A percentile compares a stretch with the other conserved stretches of the same genome.
Evolutionary conservation across 2,797 vertebrate species (phyloP).

Genomic region (Stomatorhinus walkeri): DNA sequence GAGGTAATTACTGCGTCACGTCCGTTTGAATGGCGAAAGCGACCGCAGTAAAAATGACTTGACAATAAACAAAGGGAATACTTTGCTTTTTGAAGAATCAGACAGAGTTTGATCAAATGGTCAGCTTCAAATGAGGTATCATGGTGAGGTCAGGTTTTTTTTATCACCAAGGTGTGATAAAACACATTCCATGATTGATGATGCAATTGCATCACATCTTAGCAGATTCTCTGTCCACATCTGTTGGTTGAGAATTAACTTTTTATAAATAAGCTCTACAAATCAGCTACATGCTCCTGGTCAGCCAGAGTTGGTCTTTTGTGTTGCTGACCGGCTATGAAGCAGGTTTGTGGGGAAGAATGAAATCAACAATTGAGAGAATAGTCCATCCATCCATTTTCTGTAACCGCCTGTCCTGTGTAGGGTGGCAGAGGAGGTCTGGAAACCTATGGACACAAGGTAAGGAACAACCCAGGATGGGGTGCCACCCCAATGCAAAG

Average conservation of each 20-base stretch:
- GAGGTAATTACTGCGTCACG: not conserved
- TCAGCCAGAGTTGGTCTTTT: not conserved
- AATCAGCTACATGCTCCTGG: not conserved
- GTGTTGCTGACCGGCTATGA: not conserved
- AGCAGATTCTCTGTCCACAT: not conserved
- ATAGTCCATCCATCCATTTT: not conserved
- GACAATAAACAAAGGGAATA: constrained; percentile 25
- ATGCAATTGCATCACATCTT: not conserved
- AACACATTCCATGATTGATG: constrained; percentile 16
- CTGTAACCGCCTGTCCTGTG: not conserved
- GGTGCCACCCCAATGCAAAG: not conserved
- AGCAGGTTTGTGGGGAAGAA: not conserved
- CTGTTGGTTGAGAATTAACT: not conserved
- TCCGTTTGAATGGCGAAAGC: not conserved
- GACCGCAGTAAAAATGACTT: not conserved
- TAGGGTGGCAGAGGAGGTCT: not conserved
- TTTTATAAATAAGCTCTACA: not conserved
- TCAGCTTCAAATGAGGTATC: constrained; percentile 67
- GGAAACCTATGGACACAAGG: not conserved
- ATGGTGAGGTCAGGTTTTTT: constrained; percentile 52
- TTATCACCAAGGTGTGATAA: constrained; percentile 64
- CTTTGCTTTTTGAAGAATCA: constrained; percentile 56
- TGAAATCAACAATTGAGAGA: not conserved
- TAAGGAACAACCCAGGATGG: not conserved
- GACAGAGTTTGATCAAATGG: constrained; percentile 68